Evolutionary conservation across 2,888 invertebrate genomes (phyloP), one percentile per base, ranked within the genome.

Genomic region (Teleogryllus oceanicus): DNA sequence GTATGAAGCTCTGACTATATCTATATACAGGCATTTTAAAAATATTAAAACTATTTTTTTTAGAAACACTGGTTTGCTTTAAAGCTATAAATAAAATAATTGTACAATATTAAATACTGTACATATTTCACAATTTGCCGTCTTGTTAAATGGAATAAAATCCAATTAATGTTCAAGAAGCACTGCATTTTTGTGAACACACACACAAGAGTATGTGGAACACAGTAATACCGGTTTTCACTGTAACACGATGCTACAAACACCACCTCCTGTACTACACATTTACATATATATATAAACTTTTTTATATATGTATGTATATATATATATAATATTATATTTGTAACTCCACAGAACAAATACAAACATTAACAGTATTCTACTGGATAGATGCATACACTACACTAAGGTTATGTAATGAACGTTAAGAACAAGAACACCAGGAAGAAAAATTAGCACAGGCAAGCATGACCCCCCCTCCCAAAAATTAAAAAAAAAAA

Each of bases 1-100:
- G 37, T 37, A 37, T 37, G 37, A 37, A 37, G 37, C 37, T 37
- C 37, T 37, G 37, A 37, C 37, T 37, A 37, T 37, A 37, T 37
- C 37, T 37, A 37, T 37, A 8, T 37, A 37, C 37, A 81, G 51
- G 74, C 80, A 51, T 74, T 76, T 49, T 49, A 50, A 18, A 75
- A 50, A 75, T 24, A 12, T 76, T 51, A 79, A 24, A 50, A 20
- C 21, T 76, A 79, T 37, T 51, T 51, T 74, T 51, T 74, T 77
- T 76, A 49, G 76, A 37, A 76, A 79, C 79, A 79, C 18, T 49
- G 76, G 76, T 79, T 79, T 79, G 76, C 76, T 76, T 77, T 77
- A 80, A 74, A 80, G 79, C 62, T 62, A n/a, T 62, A 62, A 62
- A 62, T 62, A 62, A 62, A n/a, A 62, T 18, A 18, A n/a, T 62